A percentile compares a stretch with the other conserved stretches of the same genome.
These are phyloP conservation scores for Pteruthius melanotis DNA, from an alignment of 2,113 vertebrate species.

Conservation along the genomic window DNA sequence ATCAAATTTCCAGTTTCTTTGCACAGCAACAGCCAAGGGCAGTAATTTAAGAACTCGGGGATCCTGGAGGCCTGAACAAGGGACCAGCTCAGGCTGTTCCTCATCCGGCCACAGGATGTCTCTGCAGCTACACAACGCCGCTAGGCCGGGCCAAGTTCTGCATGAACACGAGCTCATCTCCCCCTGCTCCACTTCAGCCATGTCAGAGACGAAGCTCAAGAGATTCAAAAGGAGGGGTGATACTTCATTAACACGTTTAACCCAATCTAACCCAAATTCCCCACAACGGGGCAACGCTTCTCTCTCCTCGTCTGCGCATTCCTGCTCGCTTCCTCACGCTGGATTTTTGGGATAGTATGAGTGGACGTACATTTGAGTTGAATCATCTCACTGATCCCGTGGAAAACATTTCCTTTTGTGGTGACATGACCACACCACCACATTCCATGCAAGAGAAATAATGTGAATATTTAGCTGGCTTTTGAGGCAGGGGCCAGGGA, in stretches of 20 bases:
- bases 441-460: not conserved
- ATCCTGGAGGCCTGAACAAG: not conserved
- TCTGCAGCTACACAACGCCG: not conserved
- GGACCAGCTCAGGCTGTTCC: not conserved
- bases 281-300: fast-evolving
- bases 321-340: fast-evolving
- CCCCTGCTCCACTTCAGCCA: not conserved
- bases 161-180: not conserved
- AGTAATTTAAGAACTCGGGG: not conserved
- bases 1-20: not conserved
- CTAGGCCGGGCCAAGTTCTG: not conserved
- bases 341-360: not conserved
- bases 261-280: not conserved
- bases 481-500: not conserved
- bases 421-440: not conserved
- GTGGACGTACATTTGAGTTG: not conserved
- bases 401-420: slow-evolving; percentile 45
- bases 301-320: not conserved
- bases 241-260: not conserved
- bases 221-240: not conserved
- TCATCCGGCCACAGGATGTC: slow-evolving; percentile 29
- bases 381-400: not conserved
- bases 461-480: not conserved
- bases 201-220: not conserved
- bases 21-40: not conserved